Evolutionary conservation across 2,797 vertebrate genomes (phyloP).

Genomic region (Acomys russatus): DNA sequence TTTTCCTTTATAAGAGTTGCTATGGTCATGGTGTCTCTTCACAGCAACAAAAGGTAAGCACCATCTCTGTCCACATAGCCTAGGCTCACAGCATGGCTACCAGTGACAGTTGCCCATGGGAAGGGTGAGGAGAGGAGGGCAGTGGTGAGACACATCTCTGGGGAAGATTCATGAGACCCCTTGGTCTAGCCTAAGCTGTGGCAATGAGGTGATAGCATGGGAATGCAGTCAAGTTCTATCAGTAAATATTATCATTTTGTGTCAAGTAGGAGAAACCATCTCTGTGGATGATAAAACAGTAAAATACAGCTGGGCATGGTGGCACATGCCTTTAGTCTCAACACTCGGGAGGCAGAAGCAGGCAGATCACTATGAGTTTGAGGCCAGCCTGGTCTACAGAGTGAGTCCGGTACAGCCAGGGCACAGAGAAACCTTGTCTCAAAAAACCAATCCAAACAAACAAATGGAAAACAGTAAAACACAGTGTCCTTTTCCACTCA

Average conservation of each 20-base stretch:
- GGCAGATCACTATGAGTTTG: no score
- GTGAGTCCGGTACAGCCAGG: no score
- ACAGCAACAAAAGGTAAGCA: no score
- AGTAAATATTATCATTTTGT: neutral
- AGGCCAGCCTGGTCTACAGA: no score
- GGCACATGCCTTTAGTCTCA: no score
- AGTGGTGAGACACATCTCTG: neutral
- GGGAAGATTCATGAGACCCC: neutral
- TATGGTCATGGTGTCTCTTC: no score
- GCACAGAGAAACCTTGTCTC: no score
- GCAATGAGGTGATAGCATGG: neutral
- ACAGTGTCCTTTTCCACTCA: conserved; percentile 3
- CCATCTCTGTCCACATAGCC: neutral
- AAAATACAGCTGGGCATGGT: neutral
- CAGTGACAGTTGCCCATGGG: neutral
- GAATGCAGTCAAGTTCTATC: neutral
- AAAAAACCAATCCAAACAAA: no score
- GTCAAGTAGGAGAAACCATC: neutral
- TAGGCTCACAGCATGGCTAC: rapidly evolving
- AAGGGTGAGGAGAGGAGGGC: neutral
- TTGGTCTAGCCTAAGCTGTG: neutral
- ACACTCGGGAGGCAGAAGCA: no score
- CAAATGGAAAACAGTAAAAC: no score
- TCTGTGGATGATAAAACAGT: neutral
- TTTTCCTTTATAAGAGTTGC: no score